Base-by-base conservation (phyloP, 2,888 invertebrate species). In the Drosophila diplacantha region DNA sequence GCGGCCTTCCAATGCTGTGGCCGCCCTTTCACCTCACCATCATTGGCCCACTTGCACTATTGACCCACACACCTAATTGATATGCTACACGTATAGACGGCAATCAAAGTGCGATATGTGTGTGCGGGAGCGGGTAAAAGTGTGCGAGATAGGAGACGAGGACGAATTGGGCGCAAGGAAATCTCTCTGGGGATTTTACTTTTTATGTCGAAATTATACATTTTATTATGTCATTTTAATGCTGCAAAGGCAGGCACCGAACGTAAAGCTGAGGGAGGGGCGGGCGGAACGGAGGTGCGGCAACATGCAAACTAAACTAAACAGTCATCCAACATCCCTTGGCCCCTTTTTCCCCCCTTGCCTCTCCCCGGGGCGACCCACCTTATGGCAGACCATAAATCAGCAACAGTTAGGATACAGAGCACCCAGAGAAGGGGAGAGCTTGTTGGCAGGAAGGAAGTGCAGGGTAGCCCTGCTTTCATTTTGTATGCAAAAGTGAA, bases 141-240 rank as follows among this genome's bases (percentile, higher is more conserved):
- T 20, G 46, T 59, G 18, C 12, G 37, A 29, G 37, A 41, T 22
- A 31, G 46, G 43, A 50, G 22, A 12, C 11, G 22, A 12, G 31
- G 41, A n/a, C 35, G 46, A 31, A 29, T 54, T 26, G 54, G 49
- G 18, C 49, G 35, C 32, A 35, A 35, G 16, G 41, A 74, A 69
- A 66, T 69, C 66, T 65, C 78, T 77, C 74, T 29, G 58, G 67
- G 81, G 78, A 77, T 62, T 81, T 74, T 22, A 53, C 41, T 74
- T 78, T 81, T 77, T 78, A 81, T 81, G 79, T 62, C 60, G 69
- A 81, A 77, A 81, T 78, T 79, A 79, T 81, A 75, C 73, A 73
- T 81, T 79, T 78, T 81, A 78, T 81, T 71, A 79, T 81, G 79
- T 75, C 73, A 75, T 67, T 78, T 75, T 68, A 71, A 75, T 66